These are phyloP conservation scores for Kuschelorhynchus macadamiae DNA, from an alignment of 2,888 invertebrate species.

Conservation along the genomic window DNA sequence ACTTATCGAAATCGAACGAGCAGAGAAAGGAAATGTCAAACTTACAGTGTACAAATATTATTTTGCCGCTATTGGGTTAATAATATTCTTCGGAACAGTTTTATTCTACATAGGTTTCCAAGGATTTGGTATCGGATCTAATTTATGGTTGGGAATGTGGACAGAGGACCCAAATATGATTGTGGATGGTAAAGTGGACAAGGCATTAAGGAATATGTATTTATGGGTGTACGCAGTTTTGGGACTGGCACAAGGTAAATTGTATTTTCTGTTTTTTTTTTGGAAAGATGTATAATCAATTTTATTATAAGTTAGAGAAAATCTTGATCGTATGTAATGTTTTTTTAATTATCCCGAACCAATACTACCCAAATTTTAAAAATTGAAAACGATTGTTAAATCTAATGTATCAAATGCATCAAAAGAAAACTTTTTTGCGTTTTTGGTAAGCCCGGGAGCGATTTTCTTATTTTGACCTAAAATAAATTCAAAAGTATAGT, in stretches of 20 bases:
- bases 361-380: too few relatives aligned
- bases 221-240: constrained; percentile 67
- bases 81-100: constrained; percentile 78
- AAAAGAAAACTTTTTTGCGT: too few relatives aligned
- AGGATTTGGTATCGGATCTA: constrained; percentile 71
- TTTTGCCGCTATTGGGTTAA: constrained; percentile 82
- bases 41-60: constrained; percentile 88
- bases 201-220: constrained; percentile 76
- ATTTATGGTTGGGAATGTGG: constrained; percentile 87
- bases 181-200: constrained; percentile 72
- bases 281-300: too few relatives aligned
- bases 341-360: too few relatives aligned
- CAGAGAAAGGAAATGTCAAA: constrained; percentile 72
- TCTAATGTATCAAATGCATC: too few relatives aligned
- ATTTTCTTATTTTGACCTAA: too few relatives aligned
- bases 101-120: constrained; percentile 79
- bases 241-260: constrained; percentile 57
- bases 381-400: too few relatives aligned
- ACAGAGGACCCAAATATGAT: constrained; percentile 70
- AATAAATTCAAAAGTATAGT: too few relatives aligned
- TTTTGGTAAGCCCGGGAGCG: too few relatives aligned
- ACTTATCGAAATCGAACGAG: constrained; percentile 70
- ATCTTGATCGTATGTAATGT: too few relatives aligned
- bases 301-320: too few relatives aligned
- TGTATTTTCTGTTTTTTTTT: too few relatives aligned